Evolutionary conservation across 2,888 invertebrate species (phyloP).

Genomic region (Euclidia mi): DNA sequence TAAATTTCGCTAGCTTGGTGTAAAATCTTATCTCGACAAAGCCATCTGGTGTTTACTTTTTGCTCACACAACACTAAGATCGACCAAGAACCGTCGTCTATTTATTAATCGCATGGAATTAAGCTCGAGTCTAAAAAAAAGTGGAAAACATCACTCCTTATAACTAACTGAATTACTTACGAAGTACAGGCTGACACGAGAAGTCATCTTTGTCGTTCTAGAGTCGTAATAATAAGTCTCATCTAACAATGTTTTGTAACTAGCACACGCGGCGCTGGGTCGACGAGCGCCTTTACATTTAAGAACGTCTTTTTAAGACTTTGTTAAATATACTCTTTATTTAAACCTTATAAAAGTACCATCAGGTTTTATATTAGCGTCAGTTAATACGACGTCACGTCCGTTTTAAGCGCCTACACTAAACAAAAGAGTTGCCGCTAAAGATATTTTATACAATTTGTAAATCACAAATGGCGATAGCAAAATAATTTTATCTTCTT

Average conservation of each 20-base stretch:
- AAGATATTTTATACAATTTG: constrained; percentile 68
- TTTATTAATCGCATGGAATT: constrained; percentile 53
- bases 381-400: constrained; percentile 71
- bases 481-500: constrained; percentile 80
- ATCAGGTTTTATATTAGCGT: constrained; percentile 64
- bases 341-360: constrained; percentile 75
- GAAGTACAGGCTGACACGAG: constrained; percentile 54
- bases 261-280: constrained; percentile 71
- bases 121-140: constrained; percentile 68
- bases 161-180: constrained; percentile 60
- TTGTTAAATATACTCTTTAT: constrained; percentile 71
- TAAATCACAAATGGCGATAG: constrained; percentile 79
- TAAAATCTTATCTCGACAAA: constrained; percentile 24
- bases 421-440: constrained; percentile 69
- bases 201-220: constrained; percentile 79
- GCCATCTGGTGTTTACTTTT: constrained; percentile 17
- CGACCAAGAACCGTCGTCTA: constrained; percentile 37
- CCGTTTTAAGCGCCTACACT: constrained; percentile 76
- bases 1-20: constrained; percentile 46
- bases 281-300: constrained; percentile 69
- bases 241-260: constrained; percentile 72
- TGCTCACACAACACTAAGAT: constrained; percentile 16
- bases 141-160: constrained; percentile 59
- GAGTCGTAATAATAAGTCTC: constrained; percentile 69
- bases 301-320: constrained; percentile 80